phyloP scores from a whole-genome alignment of 1,140 invertebrate genomes.

The Polypedilum vanderplanki region DNA sequence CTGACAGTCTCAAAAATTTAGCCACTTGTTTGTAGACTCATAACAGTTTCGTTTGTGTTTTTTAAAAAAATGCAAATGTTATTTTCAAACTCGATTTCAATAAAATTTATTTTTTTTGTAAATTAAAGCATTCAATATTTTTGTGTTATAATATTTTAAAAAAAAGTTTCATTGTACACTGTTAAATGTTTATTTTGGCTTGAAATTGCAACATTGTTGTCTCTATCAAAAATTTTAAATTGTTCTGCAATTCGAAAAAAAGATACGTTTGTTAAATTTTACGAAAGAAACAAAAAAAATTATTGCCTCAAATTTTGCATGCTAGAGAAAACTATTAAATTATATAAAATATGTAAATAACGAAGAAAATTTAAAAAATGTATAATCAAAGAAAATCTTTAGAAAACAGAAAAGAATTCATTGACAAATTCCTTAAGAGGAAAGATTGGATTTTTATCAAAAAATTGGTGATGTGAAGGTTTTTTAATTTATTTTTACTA shows the following conservation, averaged over 20 bases:
- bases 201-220: background rate
- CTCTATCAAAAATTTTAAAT: background rate
- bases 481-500: background rate
- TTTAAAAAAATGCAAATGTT: too few species aligned
- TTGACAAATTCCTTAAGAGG: background rate
- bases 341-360: background rate
- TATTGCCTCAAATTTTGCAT: conserved; percentile 12
- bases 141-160: too few species aligned
- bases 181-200: too few species aligned
- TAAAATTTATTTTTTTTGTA: too few species aligned
- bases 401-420: background rate
- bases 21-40: too few species aligned
- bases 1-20: too few species aligned
- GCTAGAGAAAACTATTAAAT: conserved; percentile 13
- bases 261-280: background rate
- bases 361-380: background rate
- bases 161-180: too few species aligned
- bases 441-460: background rate
- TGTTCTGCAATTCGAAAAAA: background rate
- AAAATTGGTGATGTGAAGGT: background rate
- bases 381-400: background rate
- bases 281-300: background rate
- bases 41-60: too few species aligned
- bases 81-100: too few species aligned
- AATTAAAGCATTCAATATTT: too few species aligned